Evolutionary conservation across 2,797 vertebrate genomes (phyloP).

Genomic region (Euthynnus affinis): DNA sequence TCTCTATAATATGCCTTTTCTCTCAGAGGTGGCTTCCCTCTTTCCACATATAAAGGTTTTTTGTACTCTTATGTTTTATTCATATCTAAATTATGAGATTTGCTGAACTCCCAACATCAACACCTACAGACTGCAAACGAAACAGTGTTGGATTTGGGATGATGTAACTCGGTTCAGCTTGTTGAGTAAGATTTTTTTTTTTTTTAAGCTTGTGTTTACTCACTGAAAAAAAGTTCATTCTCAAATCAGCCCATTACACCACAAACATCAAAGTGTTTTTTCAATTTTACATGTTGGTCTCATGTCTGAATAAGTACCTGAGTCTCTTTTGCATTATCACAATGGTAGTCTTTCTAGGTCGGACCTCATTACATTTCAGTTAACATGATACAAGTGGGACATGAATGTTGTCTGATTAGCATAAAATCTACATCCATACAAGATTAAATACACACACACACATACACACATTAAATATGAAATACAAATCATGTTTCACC

Average conservation of each 20-base stretch:
- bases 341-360: neutral
- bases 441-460: too few relatives aligned
- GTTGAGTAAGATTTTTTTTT: too few relatives aligned
- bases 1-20: neutral
- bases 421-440: too few relatives aligned
- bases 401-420: neutral
- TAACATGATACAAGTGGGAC: neutral
- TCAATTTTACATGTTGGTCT: neutral
- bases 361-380: neutral
- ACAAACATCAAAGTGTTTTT: neutral
- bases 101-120: neutral
- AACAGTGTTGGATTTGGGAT: neutral
- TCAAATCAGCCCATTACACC: neutral
- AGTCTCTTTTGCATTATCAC: neutral
- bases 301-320: neutral
- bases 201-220: too few relatives aligned
- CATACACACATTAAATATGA: too few relatives aligned
- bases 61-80: constrained; percentile 19
- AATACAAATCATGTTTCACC: too few relatives aligned
- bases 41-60: constrained; percentile 8
- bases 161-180: neutral
- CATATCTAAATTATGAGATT: constrained; percentile 6
- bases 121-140: neutral
- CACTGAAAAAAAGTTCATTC: too few relatives aligned
- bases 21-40: neutral